phyloP scores from a whole-genome alignment of 92 coral and sea anemone species.

The Actinostola sp. region DNA sequence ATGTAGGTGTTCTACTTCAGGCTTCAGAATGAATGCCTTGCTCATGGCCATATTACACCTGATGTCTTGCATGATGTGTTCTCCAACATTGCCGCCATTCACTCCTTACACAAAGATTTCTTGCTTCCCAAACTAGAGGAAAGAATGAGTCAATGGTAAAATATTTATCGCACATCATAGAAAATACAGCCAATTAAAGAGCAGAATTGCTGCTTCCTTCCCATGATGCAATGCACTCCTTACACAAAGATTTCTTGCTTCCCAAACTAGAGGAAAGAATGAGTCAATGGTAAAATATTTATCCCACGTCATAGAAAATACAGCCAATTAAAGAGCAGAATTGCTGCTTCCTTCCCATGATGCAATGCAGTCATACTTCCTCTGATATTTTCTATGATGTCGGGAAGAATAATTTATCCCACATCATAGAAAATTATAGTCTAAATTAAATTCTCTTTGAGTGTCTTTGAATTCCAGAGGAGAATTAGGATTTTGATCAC shows the following conservation, averaged over 20 bases:
- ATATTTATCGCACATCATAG: no score
- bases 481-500: no score
- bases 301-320: no score
- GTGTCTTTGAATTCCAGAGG: no score
- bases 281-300: constrained; percentile 85
- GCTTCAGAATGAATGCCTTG: constrained; percentile 78
- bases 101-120: constrained; percentile 87
- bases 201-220: no score
- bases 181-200: no score
- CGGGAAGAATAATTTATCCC: constrained; percentile 93
- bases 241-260: constrained; percentile 87
- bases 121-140: constrained; percentile 91
- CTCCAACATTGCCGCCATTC: constrained; percentile 86
- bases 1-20: constrained; percentile 75
- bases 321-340: no score
- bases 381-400: constrained; percentile 88
- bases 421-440: no score
- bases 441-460: no score
- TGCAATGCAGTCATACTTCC: constrained; percentile 86
- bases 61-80: constrained; percentile 86
- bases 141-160: constrained; percentile 92
- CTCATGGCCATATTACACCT: constrained; percentile 65
- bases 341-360: constrained; percentile 16
- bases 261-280: constrained; percentile 95
- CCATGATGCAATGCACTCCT: constrained; percentile 74